phyloP scores from a whole-genome alignment of 2,797 vertebrate genomes.

The Hylomyscus alleni region DNA sequence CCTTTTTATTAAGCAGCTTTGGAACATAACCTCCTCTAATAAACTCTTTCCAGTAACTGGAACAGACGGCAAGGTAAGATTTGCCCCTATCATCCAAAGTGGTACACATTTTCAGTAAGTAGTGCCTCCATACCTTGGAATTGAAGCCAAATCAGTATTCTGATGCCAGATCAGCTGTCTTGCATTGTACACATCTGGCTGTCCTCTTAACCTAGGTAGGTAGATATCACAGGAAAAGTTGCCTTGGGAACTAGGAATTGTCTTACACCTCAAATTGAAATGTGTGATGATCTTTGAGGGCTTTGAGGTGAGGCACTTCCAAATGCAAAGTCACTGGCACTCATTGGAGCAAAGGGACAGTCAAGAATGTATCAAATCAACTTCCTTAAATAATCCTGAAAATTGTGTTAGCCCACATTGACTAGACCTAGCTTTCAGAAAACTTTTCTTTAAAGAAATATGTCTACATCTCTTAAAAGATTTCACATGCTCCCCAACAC shows the following conservation, averaged over 20 bases:
- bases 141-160: conserved; percentile 6
- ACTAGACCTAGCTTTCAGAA: neutral
- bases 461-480: neutral
- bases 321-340: neutral
- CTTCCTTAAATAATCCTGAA: neutral
- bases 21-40: neutral
- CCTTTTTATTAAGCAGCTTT: neutral
- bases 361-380: neutral
- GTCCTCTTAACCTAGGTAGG: neutral
- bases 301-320: neutral
- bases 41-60: conserved; percentile 45
- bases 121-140: neutral
- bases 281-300: neutral
- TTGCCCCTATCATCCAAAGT: neutral
- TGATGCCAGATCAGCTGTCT: neutral
- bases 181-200: neutral
- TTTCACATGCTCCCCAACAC: neutral
- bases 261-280: neutral
- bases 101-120: neutral
- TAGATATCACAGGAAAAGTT: neutral
- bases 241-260: neutral
- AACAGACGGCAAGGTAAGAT: conserved; percentile 8
- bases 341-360: neutral
- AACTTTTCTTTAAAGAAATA: neutral
- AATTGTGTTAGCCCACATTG: neutral